A percentile compares a stretch with the other conserved stretches of the same genome.
These are phyloP conservation scores for Ciconia stormi DNA, from an alignment of 2,113 vertebrate species.

Conservation along the genomic window DNA sequence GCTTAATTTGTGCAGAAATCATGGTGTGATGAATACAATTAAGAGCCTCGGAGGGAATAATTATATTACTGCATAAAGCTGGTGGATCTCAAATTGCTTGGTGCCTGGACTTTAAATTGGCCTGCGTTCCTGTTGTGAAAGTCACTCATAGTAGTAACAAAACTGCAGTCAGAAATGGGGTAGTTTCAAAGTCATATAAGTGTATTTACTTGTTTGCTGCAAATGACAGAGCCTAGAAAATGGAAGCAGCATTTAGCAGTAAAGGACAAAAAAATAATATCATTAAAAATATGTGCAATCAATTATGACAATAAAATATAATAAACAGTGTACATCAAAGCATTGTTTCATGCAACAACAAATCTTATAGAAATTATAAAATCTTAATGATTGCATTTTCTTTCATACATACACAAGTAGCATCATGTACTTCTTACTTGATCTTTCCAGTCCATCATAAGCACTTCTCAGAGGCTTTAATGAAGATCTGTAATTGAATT, in stretches of 20 bases:
- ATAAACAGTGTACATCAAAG: neutral
- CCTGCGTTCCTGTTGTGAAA: constrained; percentile 83
- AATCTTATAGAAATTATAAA: neutral
- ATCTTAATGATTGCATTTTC: neutral
- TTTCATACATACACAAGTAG: neutral
- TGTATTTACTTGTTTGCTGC: constrained; percentile 55
- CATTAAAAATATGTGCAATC: neutral
- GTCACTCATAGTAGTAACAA: constrained; percentile 77
- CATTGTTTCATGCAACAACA: neutral
- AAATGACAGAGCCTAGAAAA: constrained; percentile 34
- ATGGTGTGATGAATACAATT: constrained; percentile 89
- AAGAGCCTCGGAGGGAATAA: constrained; percentile 88
- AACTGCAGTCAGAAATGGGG: constrained; percentile 65
- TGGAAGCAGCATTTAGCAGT: neutral
- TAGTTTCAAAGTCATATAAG: constrained; percentile 80
- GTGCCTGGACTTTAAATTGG: constrained; percentile 87
- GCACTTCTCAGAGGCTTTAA: neutral
- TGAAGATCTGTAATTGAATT: neutral
- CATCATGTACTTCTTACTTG: neutral
- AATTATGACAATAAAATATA: constrained; percentile 29
- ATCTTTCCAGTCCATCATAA: neutral
- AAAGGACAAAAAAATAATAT: neutral
- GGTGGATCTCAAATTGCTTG: constrained; percentile 85
- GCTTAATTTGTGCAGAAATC: constrained; percentile 88
- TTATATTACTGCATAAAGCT: constrained; percentile 87